These are phyloP conservation scores for Conchocele bisecta DNA, from an alignment of 2,888 invertebrate species.

Conservation along the genomic window DNA sequence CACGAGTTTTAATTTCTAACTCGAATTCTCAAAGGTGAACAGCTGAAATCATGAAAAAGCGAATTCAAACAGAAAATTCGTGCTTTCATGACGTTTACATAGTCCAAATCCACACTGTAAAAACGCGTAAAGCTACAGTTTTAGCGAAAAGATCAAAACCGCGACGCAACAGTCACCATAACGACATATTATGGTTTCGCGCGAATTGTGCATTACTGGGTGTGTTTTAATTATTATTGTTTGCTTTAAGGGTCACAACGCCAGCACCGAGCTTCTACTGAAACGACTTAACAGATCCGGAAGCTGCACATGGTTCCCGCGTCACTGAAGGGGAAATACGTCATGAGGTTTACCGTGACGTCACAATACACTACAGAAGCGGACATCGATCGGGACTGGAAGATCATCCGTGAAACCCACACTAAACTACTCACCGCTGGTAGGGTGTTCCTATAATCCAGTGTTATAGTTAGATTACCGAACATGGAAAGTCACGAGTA, in stretches of 20 bases:
- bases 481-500: too few relatives aligned
- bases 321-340: constrained; percentile 90
- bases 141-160: too few relatives aligned
- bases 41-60: not conserved
- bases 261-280: constrained; percentile 91
- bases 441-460: too few relatives aligned
- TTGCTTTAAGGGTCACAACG: constrained; percentile 88
- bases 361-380: constrained; percentile 89
- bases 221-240: too few relatives aligned
- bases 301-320: constrained; percentile 97
- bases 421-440: too few relatives aligned
- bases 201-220: too few relatives aligned
- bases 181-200: too few relatives aligned
- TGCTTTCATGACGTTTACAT: not conserved
- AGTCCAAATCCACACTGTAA: too few relatives aligned
- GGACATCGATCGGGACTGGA: constrained; percentile 91
- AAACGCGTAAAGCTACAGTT: too few relatives aligned
- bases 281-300: constrained; percentile 94
- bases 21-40: not conserved
- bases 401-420: constrained; percentile 82
- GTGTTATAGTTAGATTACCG: too few relatives aligned
- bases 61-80: not conserved
- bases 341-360: constrained; percentile 96
- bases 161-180: too few relatives aligned
- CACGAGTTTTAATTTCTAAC: not conserved